A percentile compares a stretch with the other conserved stretches of the same genome.
phyloP scores from a whole-genome alignment of 2,888 invertebrate genomes.

The Abrostola tripartita region DNA sequence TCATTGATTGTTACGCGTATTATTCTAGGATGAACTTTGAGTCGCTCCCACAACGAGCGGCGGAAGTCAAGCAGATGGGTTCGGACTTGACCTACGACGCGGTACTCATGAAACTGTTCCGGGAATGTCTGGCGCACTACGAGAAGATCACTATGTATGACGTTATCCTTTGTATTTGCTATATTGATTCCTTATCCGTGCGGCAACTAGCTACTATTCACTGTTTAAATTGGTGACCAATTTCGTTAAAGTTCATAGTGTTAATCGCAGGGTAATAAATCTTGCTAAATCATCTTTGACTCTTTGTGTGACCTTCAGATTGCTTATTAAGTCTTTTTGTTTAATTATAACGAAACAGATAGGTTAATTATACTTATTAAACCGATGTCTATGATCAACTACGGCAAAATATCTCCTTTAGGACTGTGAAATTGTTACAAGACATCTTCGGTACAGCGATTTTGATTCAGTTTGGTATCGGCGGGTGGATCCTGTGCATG shows the following conservation, averaged over 20 bases:
- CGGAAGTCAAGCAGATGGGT: conserved; percentile 23
- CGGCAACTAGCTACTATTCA: too few relatives aligned
- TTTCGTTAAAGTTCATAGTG: too few relatives aligned
- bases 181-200: too few relatives aligned
- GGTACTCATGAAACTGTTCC: conserved; percentile 59
- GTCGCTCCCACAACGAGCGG: conserved; percentile 63
- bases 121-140: conserved; percentile 72
- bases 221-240: too few relatives aligned
- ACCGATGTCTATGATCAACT: background rate
- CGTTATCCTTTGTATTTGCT: too few relatives aligned
- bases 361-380: too few relatives aligned
- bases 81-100: conserved; percentile 51
- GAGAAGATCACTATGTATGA: conserved; percentile 68
- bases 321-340: too few relatives aligned
- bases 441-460: conserved; percentile 77
- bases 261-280: too few relatives aligned
- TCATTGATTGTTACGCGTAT: background rate
- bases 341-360: too few relatives aligned
- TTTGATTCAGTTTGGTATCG: conserved; percentile 78
- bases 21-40: conserved; percentile 70
- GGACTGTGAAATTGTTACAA: conserved; percentile 68
- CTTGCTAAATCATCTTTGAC: too few relatives aligned
- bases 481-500: conserved; percentile 84
- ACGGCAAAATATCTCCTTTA: conserved; percentile 48
- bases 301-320: too few relatives aligned